phyloP scores from a whole-genome alignment of 1,140 invertebrate species.

The Parapsyche elsis region DNA sequence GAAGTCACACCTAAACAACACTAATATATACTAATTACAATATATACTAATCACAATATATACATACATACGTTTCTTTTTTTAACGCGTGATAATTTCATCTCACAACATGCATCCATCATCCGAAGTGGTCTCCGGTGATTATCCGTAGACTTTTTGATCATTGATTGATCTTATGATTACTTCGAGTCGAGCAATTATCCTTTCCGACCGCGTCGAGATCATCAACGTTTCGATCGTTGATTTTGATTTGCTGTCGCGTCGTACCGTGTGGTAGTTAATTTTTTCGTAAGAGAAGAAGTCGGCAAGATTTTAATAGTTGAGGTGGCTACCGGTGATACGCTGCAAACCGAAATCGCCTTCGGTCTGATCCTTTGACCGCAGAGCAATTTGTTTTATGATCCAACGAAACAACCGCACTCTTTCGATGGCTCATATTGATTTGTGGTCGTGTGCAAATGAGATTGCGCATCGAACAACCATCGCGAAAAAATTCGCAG shows the following conservation, averaged over 20 bases:
- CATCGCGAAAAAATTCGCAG: too few relatives aligned
- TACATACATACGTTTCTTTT: too few relatives aligned
- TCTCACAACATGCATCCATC: too few relatives aligned
- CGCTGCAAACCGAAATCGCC: constrained; percentile 24
- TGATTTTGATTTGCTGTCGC: neutral
- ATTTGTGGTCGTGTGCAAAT: constrained; percentile 20
- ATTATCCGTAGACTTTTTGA: too few relatives aligned
- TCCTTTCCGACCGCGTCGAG: neutral
- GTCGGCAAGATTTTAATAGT: neutral
- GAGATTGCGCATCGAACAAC: constrained; percentile 4
- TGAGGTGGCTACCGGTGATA: constrained; percentile 26
- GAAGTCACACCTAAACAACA: neutral
- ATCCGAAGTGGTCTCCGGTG: too few relatives aligned
- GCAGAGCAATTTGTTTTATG: constrained; percentile 30
- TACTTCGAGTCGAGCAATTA: neutral
- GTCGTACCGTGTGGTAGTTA: neutral
- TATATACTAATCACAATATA: too few relatives aligned
- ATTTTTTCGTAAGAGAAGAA: neutral
- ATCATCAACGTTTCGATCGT: neutral
- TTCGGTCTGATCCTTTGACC: neutral
- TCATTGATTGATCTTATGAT: neutral
- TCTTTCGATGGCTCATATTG: neutral
- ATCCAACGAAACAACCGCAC: neutral
- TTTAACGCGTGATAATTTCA: too few relatives aligned
- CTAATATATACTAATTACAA: too few relatives aligned